Evolutionary conservation across 2,888 invertebrate species (phyloP).

Genomic region (Athrips mouffetella): DNA sequence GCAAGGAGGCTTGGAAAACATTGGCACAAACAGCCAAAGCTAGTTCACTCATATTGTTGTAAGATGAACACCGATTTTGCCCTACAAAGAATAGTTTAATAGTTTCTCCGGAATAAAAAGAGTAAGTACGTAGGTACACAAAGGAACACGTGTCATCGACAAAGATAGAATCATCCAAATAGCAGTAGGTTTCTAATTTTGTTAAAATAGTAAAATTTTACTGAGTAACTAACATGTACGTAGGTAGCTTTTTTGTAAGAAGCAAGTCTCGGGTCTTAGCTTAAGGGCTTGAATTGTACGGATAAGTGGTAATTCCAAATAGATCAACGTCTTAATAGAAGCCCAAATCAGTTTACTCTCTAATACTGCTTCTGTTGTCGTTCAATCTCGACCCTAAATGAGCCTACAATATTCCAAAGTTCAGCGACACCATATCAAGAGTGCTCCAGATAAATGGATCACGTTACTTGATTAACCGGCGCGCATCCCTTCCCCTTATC

Average conservation of each 20-base stretch:
- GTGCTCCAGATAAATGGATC: constrained; percentile 76
- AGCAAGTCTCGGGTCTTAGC: background rate
- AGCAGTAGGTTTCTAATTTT: too few relatives aligned
- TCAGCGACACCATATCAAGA: constrained; percentile 71
- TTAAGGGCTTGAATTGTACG: constrained; percentile 4
- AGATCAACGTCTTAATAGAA: constrained; percentile 24
- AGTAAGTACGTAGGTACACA: too few relatives aligned
- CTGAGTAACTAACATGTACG: too few relatives aligned
- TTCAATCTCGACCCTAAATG: constrained; percentile 54
- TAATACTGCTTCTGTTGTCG: constrained; percentile 33
- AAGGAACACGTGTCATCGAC: too few relatives aligned
- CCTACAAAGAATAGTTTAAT: too few relatives aligned
- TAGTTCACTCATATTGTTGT: background rate
- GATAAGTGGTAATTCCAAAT: constrained; percentile 14
- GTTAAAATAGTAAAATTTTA: too few relatives aligned
- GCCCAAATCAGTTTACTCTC: constrained; percentile 34
- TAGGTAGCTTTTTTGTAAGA: too few relatives aligned
- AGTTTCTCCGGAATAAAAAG: too few relatives aligned
- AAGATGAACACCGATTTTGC: background rate
- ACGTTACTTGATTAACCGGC: constrained; percentile 77
- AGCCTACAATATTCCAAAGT: constrained; percentile 69
- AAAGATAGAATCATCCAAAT: too few relatives aligned
- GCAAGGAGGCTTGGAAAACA: background rate
- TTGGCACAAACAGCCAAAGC: background rate
- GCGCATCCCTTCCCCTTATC: constrained; percentile 73